These are phyloP conservation scores for Nothobranchius furzeri DNA, from an alignment of 2,113 vertebrate species.

Conservation along the genomic window DNA sequence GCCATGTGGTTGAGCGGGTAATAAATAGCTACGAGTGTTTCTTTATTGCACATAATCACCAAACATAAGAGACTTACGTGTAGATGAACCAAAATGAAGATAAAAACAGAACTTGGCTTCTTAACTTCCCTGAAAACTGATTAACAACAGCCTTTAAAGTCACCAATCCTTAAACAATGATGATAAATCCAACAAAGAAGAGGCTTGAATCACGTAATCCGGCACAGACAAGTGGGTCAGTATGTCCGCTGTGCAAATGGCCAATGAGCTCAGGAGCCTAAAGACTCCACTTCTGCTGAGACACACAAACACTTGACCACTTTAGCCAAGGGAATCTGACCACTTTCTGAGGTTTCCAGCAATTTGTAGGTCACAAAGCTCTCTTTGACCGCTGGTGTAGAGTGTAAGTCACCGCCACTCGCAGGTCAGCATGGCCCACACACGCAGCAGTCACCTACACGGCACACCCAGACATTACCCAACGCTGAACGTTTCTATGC, in stretches of 20 bases:
- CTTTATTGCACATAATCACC: constrained; percentile 22
- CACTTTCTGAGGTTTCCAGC: constrained; percentile 68
- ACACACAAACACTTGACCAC: constrained; percentile 42
- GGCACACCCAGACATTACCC: constrained; percentile 7
- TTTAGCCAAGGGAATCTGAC: constrained; percentile 64
- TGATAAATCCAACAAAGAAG: not conserved
- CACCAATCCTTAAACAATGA: not conserved
- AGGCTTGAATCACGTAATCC: constrained; percentile 1
- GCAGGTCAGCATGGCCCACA: constrained; percentile 53
- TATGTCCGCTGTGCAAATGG: constrained; percentile 15
- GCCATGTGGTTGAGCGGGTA: not conserved
- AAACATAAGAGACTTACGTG: constrained; percentile 43
- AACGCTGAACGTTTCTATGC: not conserved
- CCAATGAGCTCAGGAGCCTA: constrained; percentile 13
- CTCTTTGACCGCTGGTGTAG: constrained; percentile 67
- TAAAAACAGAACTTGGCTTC: constrained; percentile 35
- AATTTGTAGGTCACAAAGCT: constrained; percentile 76
- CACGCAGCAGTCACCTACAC: constrained; percentile 23
- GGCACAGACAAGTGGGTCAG: constrained; percentile 7
- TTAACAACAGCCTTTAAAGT: constrained; percentile 2
- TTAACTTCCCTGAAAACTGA: constrained; percentile 4
- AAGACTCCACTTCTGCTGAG: constrained; percentile 24
- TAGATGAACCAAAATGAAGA: constrained; percentile 15
- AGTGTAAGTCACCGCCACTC: constrained; percentile 60
- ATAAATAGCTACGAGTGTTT: constrained; percentile 45